A percentile compares a stretch with the other conserved stretches of the same genome.
Evolutionary conservation across 2,113 vertebrate genomes (phyloP).

Genomic region (Halichoerus grypus): DNA sequence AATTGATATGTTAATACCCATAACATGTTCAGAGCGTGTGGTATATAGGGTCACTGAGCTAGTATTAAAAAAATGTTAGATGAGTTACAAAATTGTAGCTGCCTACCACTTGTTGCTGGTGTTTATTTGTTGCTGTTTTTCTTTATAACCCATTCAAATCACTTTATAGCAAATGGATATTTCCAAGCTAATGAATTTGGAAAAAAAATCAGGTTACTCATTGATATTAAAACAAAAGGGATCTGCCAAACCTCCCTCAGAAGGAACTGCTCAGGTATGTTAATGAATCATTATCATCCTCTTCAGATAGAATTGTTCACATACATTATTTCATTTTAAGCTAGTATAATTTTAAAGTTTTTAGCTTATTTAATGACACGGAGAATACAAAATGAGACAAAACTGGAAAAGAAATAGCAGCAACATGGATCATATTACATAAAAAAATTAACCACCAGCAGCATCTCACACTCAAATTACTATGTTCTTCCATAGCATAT

Average conservation of each 20-base stretch:
- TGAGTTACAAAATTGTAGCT: neutral
- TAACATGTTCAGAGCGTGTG: neutral
- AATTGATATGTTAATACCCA: neutral
- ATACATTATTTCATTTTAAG: neutral
- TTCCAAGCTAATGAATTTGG: neutral
- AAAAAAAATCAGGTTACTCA: neutral
- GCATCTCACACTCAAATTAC: neutral
- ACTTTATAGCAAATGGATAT: neutral
- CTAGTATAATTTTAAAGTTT: slow-evolving; percentile 19
- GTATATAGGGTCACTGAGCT: neutral
- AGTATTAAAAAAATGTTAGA: neutral
- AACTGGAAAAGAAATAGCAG: slow-evolving; percentile 39
- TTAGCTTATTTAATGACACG: slow-evolving; percentile 36
- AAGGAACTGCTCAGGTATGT: neutral
- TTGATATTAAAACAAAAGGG: slow-evolving; percentile 37
- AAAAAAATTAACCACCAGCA: slow-evolving; percentile 38
- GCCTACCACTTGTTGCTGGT: neutral
- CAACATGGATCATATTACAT: neutral
- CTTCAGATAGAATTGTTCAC: neutral
- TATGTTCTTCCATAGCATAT: rapidly evolving
- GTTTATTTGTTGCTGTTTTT: slow-evolving; percentile 35
- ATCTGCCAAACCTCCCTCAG: neutral
- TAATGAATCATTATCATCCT: slow-evolving; percentile 10
- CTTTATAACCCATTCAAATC: neutral
- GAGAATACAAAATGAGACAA: slow-evolving; percentile 23